Evolutionary conservation across 2,888 invertebrate genomes (phyloP), one percentile per base, ranked within the genome.

Genomic region (Chouioia cunea): DNA sequence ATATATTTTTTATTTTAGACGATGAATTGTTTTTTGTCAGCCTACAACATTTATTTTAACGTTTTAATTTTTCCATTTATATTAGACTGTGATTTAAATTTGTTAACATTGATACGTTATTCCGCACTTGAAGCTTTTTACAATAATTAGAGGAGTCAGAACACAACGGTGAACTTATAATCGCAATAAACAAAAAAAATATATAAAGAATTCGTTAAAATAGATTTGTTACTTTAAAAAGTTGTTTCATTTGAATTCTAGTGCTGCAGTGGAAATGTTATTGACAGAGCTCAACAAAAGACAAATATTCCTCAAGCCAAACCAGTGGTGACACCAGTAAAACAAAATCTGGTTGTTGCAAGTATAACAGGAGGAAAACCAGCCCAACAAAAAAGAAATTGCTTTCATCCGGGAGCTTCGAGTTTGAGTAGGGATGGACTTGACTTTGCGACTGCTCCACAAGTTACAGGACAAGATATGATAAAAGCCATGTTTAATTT

Each of bases 381-480:
- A 47, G 87, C 86, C 71, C 88, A 88, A 77, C 88, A 88, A 68
- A 87, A 87, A 63, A 85, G 96, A 88, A 91, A 92, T 88, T 97
- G 97, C 89, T 95, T 97, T 89, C 97, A 97, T 89, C 95, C 96
- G 86, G 96, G 96, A 80, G 90, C 91, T 57, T 91, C 93, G 80
- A 89, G 88, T 85, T 87, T 92, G 80, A 88, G 89, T 75, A 87
- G 91, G 82, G 91, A 92, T 82, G 88, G 88, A 85, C 87, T 93
- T 73, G 88, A 90, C 80, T 80, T 91, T 78, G 88, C 90, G 81
- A 87, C 88, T 52, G 87, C 88, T 80, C 74, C 84, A 68, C 87
- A 90, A 60, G 90, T 95, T 73, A 89, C 92, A 10, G 89, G 93
- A 75, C 80, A 87, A 78, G 92, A 96, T 80, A 97, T 98, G 93